phyloP scores from a whole-genome alignment of 2,888 invertebrate genomes.

The Pheosia tremula region DNA sequence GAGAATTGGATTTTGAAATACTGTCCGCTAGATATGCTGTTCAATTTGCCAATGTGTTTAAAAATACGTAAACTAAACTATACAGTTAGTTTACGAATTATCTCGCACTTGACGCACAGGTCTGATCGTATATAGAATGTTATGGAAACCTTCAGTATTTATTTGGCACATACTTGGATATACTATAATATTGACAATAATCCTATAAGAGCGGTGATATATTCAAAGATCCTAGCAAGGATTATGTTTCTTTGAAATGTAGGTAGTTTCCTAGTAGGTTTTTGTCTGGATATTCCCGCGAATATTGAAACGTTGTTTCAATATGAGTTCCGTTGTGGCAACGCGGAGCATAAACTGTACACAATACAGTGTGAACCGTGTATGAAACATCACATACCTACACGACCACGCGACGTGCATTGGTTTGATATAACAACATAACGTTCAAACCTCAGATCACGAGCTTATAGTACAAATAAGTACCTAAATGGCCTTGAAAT shows the following conservation, averaged over 20 bases:
- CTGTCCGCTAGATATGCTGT: no score
- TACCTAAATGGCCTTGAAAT: no score
- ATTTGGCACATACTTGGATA: not conserved
- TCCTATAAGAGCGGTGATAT: not conserved
- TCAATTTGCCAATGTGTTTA: no score
- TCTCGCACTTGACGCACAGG: not conserved
- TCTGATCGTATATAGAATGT: not conserved
- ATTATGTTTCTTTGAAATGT: conserved; percentile 1
- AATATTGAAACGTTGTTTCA: not conserved
- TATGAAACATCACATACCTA: no score
- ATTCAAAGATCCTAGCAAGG: not conserved
- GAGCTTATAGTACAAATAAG: no score
- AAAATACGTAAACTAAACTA: no score
- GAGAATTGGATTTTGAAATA: no score
- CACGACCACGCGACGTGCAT: no score
- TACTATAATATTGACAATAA: conserved; percentile 3
- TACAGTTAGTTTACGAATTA: no score
- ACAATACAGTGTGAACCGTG: not conserved
- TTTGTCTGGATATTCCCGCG: not conserved
- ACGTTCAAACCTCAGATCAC: no score
- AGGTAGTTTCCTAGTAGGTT: not conserved
- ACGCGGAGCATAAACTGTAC: not conserved
- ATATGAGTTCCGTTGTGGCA: not conserved
- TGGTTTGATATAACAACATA: no score
- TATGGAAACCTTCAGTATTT: not conserved